Evolutionary conservation across 2,888 invertebrate species (phyloP), one percentile per base, ranked within the genome.

Genomic region (Eubasilissa splendida): DNA sequence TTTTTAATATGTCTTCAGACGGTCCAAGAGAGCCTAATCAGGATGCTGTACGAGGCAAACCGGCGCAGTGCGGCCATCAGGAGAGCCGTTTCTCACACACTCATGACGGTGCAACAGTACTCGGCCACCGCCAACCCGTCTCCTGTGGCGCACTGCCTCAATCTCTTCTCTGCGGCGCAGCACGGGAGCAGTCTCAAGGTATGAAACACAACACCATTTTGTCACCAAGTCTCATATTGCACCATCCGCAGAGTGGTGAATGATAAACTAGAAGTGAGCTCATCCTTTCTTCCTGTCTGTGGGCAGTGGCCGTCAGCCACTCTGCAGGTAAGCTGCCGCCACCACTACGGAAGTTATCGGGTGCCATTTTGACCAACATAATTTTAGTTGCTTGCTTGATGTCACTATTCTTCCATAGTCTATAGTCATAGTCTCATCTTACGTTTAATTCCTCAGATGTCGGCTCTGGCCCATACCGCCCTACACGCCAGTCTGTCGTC

Each of bases 21-120:
- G n/a, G 59, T 82, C 10, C 80, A 80, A 71, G 82, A 82, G 66
- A 76, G 63, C 7, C 70, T 82, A 12, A 50, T 82, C 31, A 58
- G 74, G 10, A 66, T 75, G 66, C 66, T 79, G 56, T 79, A 75
- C 52, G 33, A 33, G 22, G 50, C 50, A 2, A 63, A 56, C 12
- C 56, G 66, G 12, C 54, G 65, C 7, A 33, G 50, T 11, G 33
- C 58, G 50, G 58, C 42, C 56, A 58, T 75, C n/a, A 68, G 50
- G 74, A 31, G 31, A 7, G 76, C 76, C n/a, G 75, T 80, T 8
- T 52, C 52, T n/a, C 76, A 70, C 53, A 65, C 80, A 8, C 75
- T 78, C 33, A 33, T 76, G n/a, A 14, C 68, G 56, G 65, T 79
- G 50, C 78, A 80, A 33, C 53, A 54, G 33, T 75, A 71, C 71